Base-by-base conservation (phyloP, 2,888 invertebrate genomes). In the Dryomyza anilis region DNA sequence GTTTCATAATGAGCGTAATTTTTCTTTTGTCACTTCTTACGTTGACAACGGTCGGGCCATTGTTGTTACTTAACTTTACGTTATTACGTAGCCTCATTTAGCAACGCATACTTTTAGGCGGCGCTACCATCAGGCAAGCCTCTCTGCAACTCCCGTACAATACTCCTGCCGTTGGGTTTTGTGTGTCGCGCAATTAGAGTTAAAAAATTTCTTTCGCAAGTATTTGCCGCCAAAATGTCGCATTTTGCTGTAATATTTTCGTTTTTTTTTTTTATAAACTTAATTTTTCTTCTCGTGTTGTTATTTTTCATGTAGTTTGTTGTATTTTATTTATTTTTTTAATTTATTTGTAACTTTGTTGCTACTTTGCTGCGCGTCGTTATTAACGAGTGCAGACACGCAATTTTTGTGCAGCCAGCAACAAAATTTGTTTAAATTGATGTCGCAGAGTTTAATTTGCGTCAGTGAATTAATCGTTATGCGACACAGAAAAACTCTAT, bases 1-100 rank as follows among this genome's bases (percentile, higher is more conserved):
- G 50, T 55, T 23, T 57, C 58, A 57, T 63, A 63, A 63, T 63
- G 63, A 63, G 63, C 43, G 29, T 57, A 36, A 58, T 57, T 63
- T 63, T 63, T 58, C 57, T 63, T 63, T 58, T 52, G 23, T 36
- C 33, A 29, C 57, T 45, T 8, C 60, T 30, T n/a, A n/a, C n/a
- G n/a, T n/a, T n/a, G n/a, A n/a, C n/a, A n/a, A n/a, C n/a, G n/a
- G n/a, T n/a, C n/a, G n/a, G n/a, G n/a, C n/a, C n/a, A n/a, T n/a
- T n/a, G n/a, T 36, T 23, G 27, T n/a, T 27, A 33, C 25, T 10
- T 33, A 36, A 19, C 30, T 8, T 30, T 45, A 19, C 53, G 19
- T 53, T 30, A 5, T 29, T n/a, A 30, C 30, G 43, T 43, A 19
- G n/a, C 16, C n/a, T 43, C 19, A 43, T 10, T n/a, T 43, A 16